These are phyloP conservation scores for Acanthurus lineatus DNA, from an alignment of 2,797 vertebrate genomes.

Conservation along the genomic window DNA sequence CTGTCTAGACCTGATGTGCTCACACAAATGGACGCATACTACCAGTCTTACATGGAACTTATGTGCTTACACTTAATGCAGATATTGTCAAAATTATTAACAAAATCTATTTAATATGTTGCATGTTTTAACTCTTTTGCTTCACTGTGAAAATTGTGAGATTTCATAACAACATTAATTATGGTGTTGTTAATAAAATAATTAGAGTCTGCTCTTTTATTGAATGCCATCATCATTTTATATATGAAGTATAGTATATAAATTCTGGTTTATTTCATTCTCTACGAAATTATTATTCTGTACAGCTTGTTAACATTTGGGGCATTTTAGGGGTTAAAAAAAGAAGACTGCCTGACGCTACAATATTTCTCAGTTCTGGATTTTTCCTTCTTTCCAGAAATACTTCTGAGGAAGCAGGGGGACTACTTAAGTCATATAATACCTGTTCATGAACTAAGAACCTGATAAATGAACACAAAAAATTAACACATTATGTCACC, in stretches of 20 bases:
- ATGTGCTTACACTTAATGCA: background rate
- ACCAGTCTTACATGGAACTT: background rate
- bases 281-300: background rate
- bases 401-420: background rate
- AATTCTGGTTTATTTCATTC: background rate
- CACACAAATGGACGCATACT: background rate
- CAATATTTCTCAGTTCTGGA: background rate
- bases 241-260: background rate
- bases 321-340: background rate
- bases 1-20: constrained; percentile 57
- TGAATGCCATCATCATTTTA: background rate
- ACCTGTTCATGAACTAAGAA: background rate
- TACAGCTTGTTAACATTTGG: background rate
- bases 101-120: background rate
- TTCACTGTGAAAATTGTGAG: background rate
- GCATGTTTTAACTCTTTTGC: background rate
- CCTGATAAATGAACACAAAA: background rate
- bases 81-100: background rate
- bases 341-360: background rate
- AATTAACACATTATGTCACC: background rate
- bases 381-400: background rate
- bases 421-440: too few relatives aligned
- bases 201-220: background rate
- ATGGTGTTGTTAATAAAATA: background rate
- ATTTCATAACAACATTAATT: background rate